Conservation (phyloP, 2,113 vertebrate genomes). For the Pan troglodytes region NHGRI_mPanTro3-v2.1_pri NC_072421.2:46017501-46018000, state of each 20-base stretch:
- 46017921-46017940: background rate
- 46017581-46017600: background rate
- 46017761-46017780: background rate
- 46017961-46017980: background rate
- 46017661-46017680: background rate
- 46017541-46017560: background rate
- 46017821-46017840: background rate
- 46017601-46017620: background rate
- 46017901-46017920: background rate
- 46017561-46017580: background rate
- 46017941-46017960: background rate
- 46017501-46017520: background rate
- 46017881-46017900: background rate
- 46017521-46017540: background rate
- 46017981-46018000: background rate
- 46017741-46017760: background rate
- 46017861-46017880: background rate
- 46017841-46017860: background rate
- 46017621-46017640: background rate
- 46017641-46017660: background rate
- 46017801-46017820: background rate
- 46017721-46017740: background rate
- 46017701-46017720: background rate
- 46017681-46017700: background rate
- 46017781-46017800: background rate